phyloP scores from a whole-genome alignment of 2,113 vertebrate genomes.

The Cepphus grylle region DNA sequence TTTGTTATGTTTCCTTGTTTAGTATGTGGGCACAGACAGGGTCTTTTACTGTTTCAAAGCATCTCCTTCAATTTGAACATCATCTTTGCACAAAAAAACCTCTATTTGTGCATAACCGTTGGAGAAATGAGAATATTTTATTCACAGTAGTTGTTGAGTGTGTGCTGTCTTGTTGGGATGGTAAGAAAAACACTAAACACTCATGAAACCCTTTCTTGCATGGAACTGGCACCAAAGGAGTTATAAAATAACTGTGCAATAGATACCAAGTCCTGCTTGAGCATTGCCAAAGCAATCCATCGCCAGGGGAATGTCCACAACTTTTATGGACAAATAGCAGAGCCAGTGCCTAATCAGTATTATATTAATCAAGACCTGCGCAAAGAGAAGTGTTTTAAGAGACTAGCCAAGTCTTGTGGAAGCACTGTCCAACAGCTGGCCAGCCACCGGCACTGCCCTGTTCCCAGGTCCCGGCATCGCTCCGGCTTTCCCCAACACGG shows the following conservation, averaged over 20 bases:
- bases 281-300: conserved; percentile 26
- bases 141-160: background rate
- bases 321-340: background rate
- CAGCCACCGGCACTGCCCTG: background rate
- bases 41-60: background rate
- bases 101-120: background rate
- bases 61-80: background rate
- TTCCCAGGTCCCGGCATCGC: background rate
- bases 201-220: background rate
- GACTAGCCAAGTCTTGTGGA: background rate
- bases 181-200: background rate
- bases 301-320: background rate
- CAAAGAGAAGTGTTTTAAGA: background rate
- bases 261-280: conserved; percentile 46
- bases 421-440: background rate
- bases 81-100: background rate
- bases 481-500: background rate
- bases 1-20: background rate
- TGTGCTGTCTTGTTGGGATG: background rate
- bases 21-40: background rate
- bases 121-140: background rate
- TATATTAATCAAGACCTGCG: conserved; percentile 5
- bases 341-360: conserved; percentile 31
- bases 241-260: conserved; percentile 44
- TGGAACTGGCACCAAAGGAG: background rate